Conservation (phyloP, 2,113 vertebrate species). For the Rhineura floridana region DNA sequence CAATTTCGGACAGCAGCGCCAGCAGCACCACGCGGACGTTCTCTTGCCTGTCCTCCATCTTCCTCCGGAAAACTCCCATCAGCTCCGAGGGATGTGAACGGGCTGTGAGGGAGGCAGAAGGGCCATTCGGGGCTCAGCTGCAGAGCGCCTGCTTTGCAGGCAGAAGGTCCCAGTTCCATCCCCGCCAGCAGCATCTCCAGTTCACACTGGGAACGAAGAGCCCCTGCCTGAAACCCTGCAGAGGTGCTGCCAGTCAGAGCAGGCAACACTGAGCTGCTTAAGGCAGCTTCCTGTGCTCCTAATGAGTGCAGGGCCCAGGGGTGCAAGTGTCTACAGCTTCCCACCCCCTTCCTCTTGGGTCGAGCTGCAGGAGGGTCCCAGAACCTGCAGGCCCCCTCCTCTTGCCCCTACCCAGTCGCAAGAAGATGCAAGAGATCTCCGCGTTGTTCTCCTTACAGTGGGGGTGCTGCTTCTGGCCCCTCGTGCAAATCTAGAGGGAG, state of each 20-base stretch:
- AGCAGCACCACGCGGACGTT: neutral
- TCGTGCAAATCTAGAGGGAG: neutral
- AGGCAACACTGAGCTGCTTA: no score
- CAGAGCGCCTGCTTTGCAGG: no score
- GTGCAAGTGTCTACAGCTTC: no score
- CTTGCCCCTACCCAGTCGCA: neutral
- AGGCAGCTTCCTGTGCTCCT: no score
- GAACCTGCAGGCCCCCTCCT: neutral
- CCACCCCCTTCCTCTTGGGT: neutral
- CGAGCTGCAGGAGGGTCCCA: no score
- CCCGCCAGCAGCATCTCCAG: no score
- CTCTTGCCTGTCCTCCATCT: neutral
- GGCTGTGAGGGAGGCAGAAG: neutral
- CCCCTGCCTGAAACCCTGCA: no score
- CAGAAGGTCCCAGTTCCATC: no score
- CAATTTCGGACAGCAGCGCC: neutral
- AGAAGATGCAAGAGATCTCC: conserved; percentile 3
- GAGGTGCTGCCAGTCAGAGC: no score
- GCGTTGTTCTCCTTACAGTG: neutral
- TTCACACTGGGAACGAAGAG: no score
- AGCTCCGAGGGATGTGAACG: neutral
- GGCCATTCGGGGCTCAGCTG: neutral
- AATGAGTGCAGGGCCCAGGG: no score
- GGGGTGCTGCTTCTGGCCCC: neutral
- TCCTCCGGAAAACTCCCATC: neutral